phyloP scores from a whole-genome alignment of 2,797 vertebrate species.

The Ceryle rudis region DNA sequence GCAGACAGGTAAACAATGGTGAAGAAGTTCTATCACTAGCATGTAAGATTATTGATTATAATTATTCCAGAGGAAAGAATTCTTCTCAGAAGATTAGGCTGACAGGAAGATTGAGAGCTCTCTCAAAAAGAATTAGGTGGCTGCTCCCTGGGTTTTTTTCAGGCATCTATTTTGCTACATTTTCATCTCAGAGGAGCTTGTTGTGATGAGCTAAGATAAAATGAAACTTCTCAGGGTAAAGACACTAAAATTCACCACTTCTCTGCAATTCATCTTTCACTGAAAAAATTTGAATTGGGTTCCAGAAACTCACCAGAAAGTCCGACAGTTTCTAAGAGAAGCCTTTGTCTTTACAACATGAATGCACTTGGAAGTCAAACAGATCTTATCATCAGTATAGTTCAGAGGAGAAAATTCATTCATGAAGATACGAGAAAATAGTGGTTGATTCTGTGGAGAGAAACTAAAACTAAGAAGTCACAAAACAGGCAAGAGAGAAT shows the following conservation, averaged over 20 bases:
- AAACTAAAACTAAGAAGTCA: neutral
- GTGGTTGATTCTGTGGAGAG: neutral
- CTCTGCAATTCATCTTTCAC: neutral
- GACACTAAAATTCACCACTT: neutral
- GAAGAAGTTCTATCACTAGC: constrained; percentile 36
- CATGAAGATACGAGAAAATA: neutral
- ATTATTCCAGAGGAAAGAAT: constrained; percentile 62
- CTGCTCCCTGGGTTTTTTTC: neutral
- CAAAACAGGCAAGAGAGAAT: neutral
- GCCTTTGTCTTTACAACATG: neutral
- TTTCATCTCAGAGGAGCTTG: neutral
- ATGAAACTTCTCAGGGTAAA: neutral
- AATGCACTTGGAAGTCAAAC: neutral
- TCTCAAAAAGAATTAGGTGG: constrained; percentile 27
- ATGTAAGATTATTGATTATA: constrained; percentile 70
- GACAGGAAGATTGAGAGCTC: constrained; percentile 60
- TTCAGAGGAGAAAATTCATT: neutral
- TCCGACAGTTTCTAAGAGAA: neutral
- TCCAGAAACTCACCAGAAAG: neutral
- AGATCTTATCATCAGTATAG: neutral
- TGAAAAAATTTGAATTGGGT: neutral
- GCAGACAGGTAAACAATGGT: constrained; percentile 68
- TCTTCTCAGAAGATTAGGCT: constrained; percentile 55
- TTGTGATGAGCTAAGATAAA: neutral
- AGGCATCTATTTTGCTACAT: constrained; percentile 6